Percentiles rank a stretch among this genome's conserved stretches.
phyloP scores from a whole-genome alignment of 2,113 vertebrate species.

The Panthera leo region DNA sequence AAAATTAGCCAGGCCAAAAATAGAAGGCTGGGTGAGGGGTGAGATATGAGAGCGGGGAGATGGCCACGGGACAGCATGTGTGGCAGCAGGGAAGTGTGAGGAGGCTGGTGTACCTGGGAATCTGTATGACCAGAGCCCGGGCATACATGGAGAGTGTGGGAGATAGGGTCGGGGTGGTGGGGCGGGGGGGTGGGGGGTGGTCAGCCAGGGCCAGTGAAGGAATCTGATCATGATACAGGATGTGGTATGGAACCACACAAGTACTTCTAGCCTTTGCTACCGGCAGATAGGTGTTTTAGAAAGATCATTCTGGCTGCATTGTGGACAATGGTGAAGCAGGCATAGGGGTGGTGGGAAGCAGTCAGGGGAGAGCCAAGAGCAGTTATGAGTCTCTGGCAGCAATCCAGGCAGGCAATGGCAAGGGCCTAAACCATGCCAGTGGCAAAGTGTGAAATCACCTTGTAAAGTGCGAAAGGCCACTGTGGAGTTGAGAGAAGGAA shows the following conservation, averaged over 20 bases:
- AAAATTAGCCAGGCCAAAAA: background rate
- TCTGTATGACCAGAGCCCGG: too few relatives aligned
- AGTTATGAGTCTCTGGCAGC: background rate
- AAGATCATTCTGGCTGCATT: background rate
- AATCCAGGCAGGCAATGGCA: background rate
- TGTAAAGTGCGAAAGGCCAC: background rate
- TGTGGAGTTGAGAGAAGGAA: background rate
- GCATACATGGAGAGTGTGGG: rapidly evolving
- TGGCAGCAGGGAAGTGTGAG: background rate
- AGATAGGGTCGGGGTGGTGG: background rate
- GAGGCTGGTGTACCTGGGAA: background rate
- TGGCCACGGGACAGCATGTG: too few relatives aligned
- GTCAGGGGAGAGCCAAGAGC: background rate
- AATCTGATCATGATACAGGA: background rate
- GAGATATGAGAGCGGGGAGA: background rate
- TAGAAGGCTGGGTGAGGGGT: background rate
- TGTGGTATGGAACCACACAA: rapidly evolving
- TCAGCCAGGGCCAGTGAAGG: background rate
- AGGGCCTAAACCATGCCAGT: background rate
- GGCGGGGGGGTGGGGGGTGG: background rate
- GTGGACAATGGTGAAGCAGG: too few relatives aligned
- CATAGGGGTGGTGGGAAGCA: background rate
- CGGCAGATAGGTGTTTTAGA: background rate
- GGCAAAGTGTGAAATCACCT: background rate
- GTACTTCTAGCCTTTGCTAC: background rate